Percentiles rank a stretch among this genome's conserved stretches.
Conservation (phyloP, 1,140 invertebrate genomes). For the Drosophila triauraria region DNA sequence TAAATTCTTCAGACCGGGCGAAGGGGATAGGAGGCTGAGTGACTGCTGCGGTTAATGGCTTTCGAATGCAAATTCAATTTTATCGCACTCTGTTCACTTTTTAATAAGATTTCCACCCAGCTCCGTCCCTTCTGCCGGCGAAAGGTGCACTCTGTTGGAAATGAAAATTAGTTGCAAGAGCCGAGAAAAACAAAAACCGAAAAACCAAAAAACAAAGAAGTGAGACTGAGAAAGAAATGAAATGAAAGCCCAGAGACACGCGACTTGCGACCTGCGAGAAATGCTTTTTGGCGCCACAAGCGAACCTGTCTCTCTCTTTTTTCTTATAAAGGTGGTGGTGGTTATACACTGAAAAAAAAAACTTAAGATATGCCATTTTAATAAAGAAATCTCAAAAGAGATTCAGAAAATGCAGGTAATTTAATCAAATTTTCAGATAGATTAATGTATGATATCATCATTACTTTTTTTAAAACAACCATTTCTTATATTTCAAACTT, state of each 20-base stretch:
- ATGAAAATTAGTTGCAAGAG: conserved; percentile 83
- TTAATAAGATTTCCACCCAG: conserved; percentile 81
- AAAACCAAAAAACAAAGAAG: conserved; percentile 34
- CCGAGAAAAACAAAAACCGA: conserved; percentile 27
- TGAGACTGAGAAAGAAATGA: conserved; percentile 36
- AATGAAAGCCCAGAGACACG: conserved; percentile 69
- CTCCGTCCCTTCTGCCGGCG: conserved; percentile 33
- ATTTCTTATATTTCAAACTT: too few relatives aligned
- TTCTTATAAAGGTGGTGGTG: conserved; percentile 53
- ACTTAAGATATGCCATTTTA: too few relatives aligned
- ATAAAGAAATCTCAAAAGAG: not conserved
- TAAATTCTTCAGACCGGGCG: conserved; percentile 50
- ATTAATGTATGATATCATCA: too few relatives aligned
- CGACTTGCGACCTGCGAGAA: conserved; percentile 80
- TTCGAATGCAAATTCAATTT: conserved; percentile 85
- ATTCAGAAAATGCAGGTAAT: not conserved
- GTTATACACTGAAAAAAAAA: conserved; percentile 33
- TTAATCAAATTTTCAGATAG: too few relatives aligned
- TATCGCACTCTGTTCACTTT: conserved; percentile 85
- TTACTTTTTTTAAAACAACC: not conserved
- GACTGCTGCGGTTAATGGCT: conserved; percentile 85
- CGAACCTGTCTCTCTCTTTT: conserved; percentile 55
- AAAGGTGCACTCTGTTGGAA: conserved; percentile 81
- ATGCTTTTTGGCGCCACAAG: conserved; percentile 79
- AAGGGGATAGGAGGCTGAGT: conserved; percentile 45